Conservation (phyloP, 2,888 invertebrate species). For the Chelonus formosanus region DNA sequence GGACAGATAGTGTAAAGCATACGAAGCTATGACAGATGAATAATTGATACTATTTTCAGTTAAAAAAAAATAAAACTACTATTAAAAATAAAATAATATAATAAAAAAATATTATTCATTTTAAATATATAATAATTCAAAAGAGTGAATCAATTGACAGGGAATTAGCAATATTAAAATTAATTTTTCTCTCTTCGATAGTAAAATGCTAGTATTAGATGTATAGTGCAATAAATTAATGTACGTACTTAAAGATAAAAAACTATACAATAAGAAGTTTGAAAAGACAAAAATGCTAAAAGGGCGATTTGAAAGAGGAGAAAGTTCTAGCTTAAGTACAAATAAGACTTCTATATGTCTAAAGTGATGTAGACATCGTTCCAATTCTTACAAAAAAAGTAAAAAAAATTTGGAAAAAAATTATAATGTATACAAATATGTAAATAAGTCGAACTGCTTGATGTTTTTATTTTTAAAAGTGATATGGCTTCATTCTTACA, state of each 20-base stretch:
- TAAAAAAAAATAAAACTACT: constrained; percentile 1
- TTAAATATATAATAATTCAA: constrained; percentile 3
- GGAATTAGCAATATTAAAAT: constrained; percentile 32
- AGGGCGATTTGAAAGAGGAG: constrained; percentile 16
- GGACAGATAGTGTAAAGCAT: constrained; percentile 91
- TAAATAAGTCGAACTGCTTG: constrained; percentile 13
- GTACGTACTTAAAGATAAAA: constrained; percentile 48
- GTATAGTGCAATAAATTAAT: constrained; percentile 54
- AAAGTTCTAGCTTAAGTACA: constrained; percentile 40
- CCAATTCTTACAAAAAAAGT: constrained; percentile 31
- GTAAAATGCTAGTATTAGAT: constrained; percentile 34
- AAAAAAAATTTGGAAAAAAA: constrained; percentile 21
- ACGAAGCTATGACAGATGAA: constrained; percentile 76
- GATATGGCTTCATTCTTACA: background rate
- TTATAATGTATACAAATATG: constrained; percentile 29
- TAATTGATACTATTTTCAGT: constrained; percentile 42
- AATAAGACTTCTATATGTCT: constrained; percentile 25
- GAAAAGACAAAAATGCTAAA: constrained; percentile 9
- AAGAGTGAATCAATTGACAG: constrained; percentile 12
- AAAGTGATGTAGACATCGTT: constrained; percentile 2
- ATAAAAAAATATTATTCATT: constrained; percentile 24
- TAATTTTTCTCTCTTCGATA: constrained; percentile 38
- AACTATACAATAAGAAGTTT: constrained; percentile 41
- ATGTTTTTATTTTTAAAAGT: background rate
- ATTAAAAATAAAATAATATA: constrained; percentile 27